Evolutionary conservation across 2,888 invertebrate species (phyloP).

Genomic region (Stenurella melanura): DNA sequence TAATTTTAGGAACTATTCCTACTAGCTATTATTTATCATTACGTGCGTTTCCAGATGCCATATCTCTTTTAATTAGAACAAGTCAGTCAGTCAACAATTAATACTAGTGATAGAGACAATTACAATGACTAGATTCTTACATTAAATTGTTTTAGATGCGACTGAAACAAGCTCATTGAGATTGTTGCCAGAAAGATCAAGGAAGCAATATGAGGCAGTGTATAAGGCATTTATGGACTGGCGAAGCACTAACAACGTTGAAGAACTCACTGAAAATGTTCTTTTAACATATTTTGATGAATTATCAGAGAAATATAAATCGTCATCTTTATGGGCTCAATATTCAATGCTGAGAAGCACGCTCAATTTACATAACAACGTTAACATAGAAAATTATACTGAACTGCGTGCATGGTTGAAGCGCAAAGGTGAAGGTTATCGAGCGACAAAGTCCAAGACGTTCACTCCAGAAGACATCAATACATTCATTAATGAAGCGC

Average conservation of each 20-base stretch:
- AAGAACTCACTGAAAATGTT: conserved; percentile 52
- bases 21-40: too few species aligned
- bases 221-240: conserved; percentile 56
- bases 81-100: too few species aligned
- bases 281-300: conserved; percentile 53
- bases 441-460: conserved; percentile 61
- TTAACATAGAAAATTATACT: conserved; percentile 50
- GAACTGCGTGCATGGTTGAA: conserved; percentile 58
- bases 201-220: conserved; percentile 46
- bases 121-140: too few species aligned
- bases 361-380: conserved; percentile 45
- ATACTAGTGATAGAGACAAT: too few species aligned
- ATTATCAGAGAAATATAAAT: conserved; percentile 50
- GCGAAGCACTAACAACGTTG: conserved; percentile 41
- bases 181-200: conserved; percentile 47
- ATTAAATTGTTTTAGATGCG: neutral
- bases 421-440: conserved; percentile 57
- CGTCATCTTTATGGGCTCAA: conserved; percentile 50
- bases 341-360: conserved; percentile 55
- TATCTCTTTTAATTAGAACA: too few species aligned
- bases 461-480: conserved; percentile 60
- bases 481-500: conserved; percentile 52
- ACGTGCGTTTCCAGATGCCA: too few species aligned
- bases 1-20: too few species aligned
- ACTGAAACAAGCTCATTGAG: neutral